Percentiles rank a stretch among this genome's conserved stretches.
Evolutionary conservation across 92 coral and sea anemone species (phyloP).

Genomic region (Parazoanthus swiftii): DNA sequence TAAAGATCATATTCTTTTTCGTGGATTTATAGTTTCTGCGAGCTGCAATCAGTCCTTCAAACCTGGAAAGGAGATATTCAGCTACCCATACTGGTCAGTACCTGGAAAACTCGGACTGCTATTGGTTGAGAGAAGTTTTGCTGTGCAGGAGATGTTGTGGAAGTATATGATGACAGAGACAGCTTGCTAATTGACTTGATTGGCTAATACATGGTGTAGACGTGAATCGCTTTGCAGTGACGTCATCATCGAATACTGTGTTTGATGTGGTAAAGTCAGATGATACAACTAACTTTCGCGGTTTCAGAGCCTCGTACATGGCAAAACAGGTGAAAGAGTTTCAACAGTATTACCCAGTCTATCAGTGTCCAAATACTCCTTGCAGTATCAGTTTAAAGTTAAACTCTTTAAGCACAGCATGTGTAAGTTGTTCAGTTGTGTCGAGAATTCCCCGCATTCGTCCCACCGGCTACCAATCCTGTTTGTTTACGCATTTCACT

Average conservation of each 20-base stretch:
- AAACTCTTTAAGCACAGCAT: too few species aligned
- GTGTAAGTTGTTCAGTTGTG: too few species aligned
- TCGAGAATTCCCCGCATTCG: too few species aligned
- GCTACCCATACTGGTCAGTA: slow-evolving; percentile 58
- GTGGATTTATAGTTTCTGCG: slow-evolving; percentile 34
- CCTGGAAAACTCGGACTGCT: slow-evolving; percentile 57
- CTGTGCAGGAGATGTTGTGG: slow-evolving; percentile 62
- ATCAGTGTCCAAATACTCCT: too few species aligned
- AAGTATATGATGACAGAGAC: slow-evolving; percentile 71
- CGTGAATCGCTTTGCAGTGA: slow-evolving; percentile 52
- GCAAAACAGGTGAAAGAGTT: slow-evolving; percentile 42
- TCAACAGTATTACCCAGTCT: too few species aligned
- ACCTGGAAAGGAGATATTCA: slow-evolving; percentile 54
- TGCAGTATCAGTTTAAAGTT: too few species aligned
- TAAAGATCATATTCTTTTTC: too few species aligned
- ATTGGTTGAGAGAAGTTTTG: slow-evolving; percentile 56
- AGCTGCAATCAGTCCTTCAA: slow-evolving; percentile 39
- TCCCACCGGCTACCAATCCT: too few species aligned
- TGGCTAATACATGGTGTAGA: slow-evolving; percentile 74
- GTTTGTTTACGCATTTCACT: too few species aligned
- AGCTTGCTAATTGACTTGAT: slow-evolving; percentile 35
- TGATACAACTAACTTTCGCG: slow-evolving; percentile 50
- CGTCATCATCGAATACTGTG: slow-evolving; percentile 60
- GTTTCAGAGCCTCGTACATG: slow-evolving; percentile 65
- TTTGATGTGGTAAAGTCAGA: slow-evolving; percentile 67